These are phyloP conservation scores for Periparus ater DNA, from an alignment of 2,797 vertebrate genomes.

Conservation along the genomic window DNA sequence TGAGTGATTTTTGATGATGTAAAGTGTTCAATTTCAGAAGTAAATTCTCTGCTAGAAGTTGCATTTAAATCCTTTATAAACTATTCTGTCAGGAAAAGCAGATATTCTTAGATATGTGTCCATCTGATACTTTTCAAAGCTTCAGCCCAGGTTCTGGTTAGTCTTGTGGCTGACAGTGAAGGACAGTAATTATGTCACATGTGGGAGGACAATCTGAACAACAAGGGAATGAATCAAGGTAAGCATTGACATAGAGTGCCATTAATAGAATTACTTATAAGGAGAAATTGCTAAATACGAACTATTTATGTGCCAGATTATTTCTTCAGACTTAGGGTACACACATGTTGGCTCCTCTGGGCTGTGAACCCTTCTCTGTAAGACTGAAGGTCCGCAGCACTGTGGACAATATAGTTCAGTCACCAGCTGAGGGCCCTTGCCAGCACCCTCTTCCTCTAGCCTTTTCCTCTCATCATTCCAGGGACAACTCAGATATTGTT, in stretches of 20 bases:
- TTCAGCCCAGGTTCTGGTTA: not conserved
- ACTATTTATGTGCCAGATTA: not conserved
- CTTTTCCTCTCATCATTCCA: not conserved
- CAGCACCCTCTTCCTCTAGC: not conserved
- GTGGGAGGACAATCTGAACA: not conserved
- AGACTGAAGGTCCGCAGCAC: not conserved
- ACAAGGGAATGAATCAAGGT: not conserved
- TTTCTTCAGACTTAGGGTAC: not conserved
- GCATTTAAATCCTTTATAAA: not conserved
- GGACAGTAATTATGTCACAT: not conserved
- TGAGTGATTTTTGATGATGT: not conserved
- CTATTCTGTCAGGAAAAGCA: not conserved
- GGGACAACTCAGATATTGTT: not conserved
- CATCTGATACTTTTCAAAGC: not conserved
- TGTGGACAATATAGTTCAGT: too few relatives aligned
- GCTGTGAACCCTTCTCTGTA: rapidly evolving
- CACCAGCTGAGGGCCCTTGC: not conserved
- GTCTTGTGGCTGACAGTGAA: not conserved
- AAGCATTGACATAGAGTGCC: not conserved
- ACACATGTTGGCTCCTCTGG: not conserved
- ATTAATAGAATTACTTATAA: not conserved
- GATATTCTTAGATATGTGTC: not conserved
- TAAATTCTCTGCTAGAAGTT: not conserved
- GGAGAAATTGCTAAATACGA: not conserved
- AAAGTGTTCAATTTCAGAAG: not conserved